Evolutionary conservation across 2,888 invertebrate species (phyloP), one percentile per base, ranked within the genome.

Genomic region (Volucella bombylans): DNA sequence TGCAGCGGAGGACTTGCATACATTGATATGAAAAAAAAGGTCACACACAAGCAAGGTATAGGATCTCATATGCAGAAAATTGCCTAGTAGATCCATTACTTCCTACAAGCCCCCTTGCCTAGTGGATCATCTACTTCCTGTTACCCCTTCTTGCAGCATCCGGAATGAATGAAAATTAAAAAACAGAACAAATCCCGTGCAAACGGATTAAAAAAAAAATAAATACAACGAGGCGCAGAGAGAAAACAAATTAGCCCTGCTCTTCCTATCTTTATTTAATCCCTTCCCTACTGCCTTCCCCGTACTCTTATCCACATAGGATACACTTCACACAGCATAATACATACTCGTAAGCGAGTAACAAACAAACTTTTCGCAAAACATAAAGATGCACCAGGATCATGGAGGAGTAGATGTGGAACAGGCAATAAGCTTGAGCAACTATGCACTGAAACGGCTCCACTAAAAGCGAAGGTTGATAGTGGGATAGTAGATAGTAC

Each of bases 241-340:
- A 81, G 76, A 85, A 81, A 77, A 77, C 85, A 85, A 85, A 85
- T 85, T 85, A 85, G 85, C 85, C 72, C 81, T 72, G 76, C 74
- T 31, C 31, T 81, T 72, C 76, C 76, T 72, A 72, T 85, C 81
- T 81, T 81, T 72, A 68, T 77, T 81, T 81, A 80, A 85, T 85
- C 57, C 62, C 59, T 59, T 61, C 43, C 52, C 67, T 59, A 10
- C 11, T 23, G 6, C 31, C 31, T 31, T 31, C 31, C 31, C 6
- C 31, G 31, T 31, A 31, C 31, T 31, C 31, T 31, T 31, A 31
- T 31, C 6, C 6, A 31, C 31, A 31, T 6, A 31, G 57, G 39
- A 39, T 39, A 10, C 39, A 39, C 1, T 18, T 49, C 10, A 31
- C 39, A 45, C 59, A 23, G 4, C 15, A 10, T 1, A 23, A 67